Base-by-base conservation (phyloP, 1,140 invertebrate species). In the Zaprionus davidi region DNA sequence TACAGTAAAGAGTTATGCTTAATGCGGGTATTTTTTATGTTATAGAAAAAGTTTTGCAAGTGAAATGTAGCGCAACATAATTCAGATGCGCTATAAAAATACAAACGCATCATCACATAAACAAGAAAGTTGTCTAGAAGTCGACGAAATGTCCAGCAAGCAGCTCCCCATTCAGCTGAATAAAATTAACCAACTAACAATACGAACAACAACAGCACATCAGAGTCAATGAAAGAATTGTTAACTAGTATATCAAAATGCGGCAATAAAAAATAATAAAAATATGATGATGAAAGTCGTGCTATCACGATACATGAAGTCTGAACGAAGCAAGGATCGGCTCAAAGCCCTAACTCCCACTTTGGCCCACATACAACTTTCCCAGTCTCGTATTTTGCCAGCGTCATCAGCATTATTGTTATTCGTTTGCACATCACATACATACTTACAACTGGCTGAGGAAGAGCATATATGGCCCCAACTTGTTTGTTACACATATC, bases 401-500 rank as follows among this genome's bases (percentile, higher is more conserved):
- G 67, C 59, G 78, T 76, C 81, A 81, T 82, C 76, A 77, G 67
- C 74, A 72, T 90, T 85, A 85, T 90, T 90, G 72, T 82, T 76
- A 81, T 74, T 79, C 82, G 76, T 71, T 79, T 85, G 72, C 55
- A 59, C 76, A 82, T 79, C 46, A 49, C 38, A 65, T 17, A 69
- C 34, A 55, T n/a, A 60, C 46, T 24, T 6, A 31, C 20, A 20
- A 36, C 24, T 34, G 7, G 31, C 36, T 53, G 22, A 57, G 46
- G 34, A 49, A n/a, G 28, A 51, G 34, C 31, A 22, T 58, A 26
- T 58, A 38, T 66, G 34, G 56, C 65, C 58, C 55, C 71, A 82
- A 77, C 75, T 82, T 88, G 86, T 88, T 88, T 88, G 85, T 90
- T 87, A 85, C 78, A 85, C 76, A 88, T 77, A 90, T 81, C 71